Percentiles rank a stretch among this genome's conserved stretches.
These are phyloP conservation scores for Dolichomitus sp. DNA, from an alignment of 2,888 invertebrate genomes.

Conservation along the genomic window DNA sequence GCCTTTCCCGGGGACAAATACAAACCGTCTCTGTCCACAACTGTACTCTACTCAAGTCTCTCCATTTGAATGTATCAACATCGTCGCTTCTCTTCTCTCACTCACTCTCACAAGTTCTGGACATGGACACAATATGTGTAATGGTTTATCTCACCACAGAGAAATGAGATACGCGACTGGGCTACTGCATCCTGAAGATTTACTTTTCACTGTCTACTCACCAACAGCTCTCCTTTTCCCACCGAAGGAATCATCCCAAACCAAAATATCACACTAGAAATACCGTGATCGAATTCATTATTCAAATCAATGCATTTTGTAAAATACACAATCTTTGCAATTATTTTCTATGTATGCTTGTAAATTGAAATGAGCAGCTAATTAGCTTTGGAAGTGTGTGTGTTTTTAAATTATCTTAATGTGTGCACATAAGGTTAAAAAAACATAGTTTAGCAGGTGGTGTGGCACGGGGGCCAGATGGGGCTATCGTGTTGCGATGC, in stretches of 20 bases:
- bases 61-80: neutral
- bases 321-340: neutral
- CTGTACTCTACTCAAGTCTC: neutral
- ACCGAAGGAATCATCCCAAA: neutral
- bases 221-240: neutral
- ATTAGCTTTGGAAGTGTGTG: neutral
- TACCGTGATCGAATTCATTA: too few species aligned
- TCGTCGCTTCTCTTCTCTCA: neutral
- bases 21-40: slow-evolving; percentile 2
- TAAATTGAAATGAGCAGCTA: neutral
- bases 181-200: neutral
- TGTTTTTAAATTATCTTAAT: neutral
- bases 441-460: neutral
- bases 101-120: neutral
- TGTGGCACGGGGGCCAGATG: neutral
- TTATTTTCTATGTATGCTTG: neutral
- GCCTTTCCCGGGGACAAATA: neutral
- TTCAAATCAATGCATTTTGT: neutral
- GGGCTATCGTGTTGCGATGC: neutral
- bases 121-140: neutral
- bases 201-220: neutral
- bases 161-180: neutral
- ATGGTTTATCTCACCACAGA: neutral
- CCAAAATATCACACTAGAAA: too few species aligned
- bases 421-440: neutral